Base-by-base conservation (phyloP, 1,140 invertebrate species). In the Anastrepha ludens region DNA sequence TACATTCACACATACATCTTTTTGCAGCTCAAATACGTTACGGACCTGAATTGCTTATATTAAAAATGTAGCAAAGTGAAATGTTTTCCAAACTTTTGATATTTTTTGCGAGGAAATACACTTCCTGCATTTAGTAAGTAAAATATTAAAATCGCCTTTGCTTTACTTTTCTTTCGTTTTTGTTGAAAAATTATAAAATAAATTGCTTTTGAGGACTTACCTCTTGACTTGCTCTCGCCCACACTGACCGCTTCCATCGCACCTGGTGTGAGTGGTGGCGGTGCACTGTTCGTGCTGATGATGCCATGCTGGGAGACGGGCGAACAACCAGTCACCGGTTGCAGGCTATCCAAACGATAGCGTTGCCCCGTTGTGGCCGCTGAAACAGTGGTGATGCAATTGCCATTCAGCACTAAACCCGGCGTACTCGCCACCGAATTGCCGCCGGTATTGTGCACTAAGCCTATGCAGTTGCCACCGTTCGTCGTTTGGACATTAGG, bases 251-350 rank as follows among this genome's bases (percentile, higher is more conserved):
- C 87, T 86, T 91, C 92, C 88, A 91, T 67, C 6, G 87, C 58
- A 2, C 86, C 85, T 41, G 88, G 47, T n/a, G 88, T 87, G 6
- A 89, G 90, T 44, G 88, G 64, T 59, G 87, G 78, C 29, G 78
- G 85, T 11, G 67, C 55, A 58, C 90, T 91, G 13, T 90, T 92
- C 78, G 91, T 91, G 62, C 90, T 92, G 88, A 92, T 92, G 60
- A 92, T 90, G 50, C 91, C 91, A 86, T 92, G 91, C 78, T 92
- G 91, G 50, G 91, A 90, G 39, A 88, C 90, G 7, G 91, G 91
- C 5, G 92, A 92, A 78, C 92, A 93, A 62, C 91, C 91, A 11
- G 90, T 87, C 5, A 91, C 90, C 9, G 89, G 92, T 64, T 91
- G 92, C 88, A 92, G 70, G 7, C 89, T 91, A 60, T 93, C 92